Evolutionary conservation across 2,888 invertebrate species (phyloP), one percentile per base, ranked within the genome.

Genomic region (Synergus japonicus): DNA sequence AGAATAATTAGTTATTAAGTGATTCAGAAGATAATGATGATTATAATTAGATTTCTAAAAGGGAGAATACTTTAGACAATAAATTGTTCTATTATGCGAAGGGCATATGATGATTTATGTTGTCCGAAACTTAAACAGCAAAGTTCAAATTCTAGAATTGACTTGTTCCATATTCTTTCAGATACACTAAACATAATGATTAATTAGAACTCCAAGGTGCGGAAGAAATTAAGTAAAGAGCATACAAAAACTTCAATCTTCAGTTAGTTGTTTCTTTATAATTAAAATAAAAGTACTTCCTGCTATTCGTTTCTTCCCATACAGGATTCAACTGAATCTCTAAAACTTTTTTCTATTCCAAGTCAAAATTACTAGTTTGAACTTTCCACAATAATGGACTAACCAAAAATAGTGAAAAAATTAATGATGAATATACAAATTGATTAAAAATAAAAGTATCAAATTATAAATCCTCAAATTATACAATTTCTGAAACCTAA

Each of bases 311-410:
- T 63, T 63, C 29, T 13, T 63, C 22, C 18, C 12, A 22, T 0
- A 18, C 12, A 12, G 13, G 12, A 63, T 63, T 63, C 13, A 63
- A 13, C 29, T 63, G 63, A 63, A 63, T 63, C 13, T 63, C 13
- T 5, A 63, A 29, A 29, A 63, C 29, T 29, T 63, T 63, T 29
- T 22, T 9, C 13, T 29, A 63, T 63, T 63, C 63, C 63, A 29
- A 63, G 63, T 63, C 63, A 13, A 63, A 63, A 63, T 29, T 63
- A 63, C 22, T 63, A 63, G 7, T 63, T 63, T 63, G 29, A 63
- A 13, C 5, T 63, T 63, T 58, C 22, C 13, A 29, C 18, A 63
- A 63, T 29, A 13, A 63, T 22, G 37, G 37, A 37, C 37, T 7
- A 0, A 37, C 37, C 37, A 37, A 37, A 37, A 37, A 37, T 37